Conservation (phyloP, 2,888 invertebrate species). For the Andrena bicolor region DNA sequence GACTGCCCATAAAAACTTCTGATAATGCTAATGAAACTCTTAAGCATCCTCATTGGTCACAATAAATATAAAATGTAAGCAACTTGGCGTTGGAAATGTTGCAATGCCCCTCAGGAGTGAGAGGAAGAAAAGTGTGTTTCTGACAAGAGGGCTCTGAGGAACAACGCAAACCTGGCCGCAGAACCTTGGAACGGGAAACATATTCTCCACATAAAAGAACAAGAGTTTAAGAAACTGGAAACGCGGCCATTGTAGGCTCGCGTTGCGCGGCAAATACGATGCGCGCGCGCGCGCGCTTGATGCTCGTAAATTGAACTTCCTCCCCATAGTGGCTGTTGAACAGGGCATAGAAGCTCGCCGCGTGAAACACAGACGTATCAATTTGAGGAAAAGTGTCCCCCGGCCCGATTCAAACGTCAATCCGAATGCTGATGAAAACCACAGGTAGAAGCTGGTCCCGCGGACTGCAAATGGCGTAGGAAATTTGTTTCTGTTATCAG, state of each 20-base stretch:
- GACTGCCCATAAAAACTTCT: too few species aligned
- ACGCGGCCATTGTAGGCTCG: neutral
- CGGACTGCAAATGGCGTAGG: constrained; percentile 75
- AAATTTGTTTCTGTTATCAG: constrained; percentile 81
- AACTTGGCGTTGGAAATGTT: too few species aligned
- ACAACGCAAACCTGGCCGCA: too few species aligned
- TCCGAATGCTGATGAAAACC: constrained; percentile 67
- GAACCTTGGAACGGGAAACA: too few species aligned
- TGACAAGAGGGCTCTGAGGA: too few species aligned
- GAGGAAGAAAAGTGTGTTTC: too few species aligned
- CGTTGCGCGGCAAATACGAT: neutral
- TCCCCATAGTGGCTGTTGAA: neutral
- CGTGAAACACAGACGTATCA: constrained; percentile 13
- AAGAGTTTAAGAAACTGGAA: too few species aligned
- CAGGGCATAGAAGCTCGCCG: constrained; percentile 12
- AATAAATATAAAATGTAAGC: too few species aligned
- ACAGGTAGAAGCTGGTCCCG: constrained; percentile 58
- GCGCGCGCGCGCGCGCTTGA: neutral
- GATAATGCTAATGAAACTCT: too few species aligned
- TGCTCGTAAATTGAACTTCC: constrained; percentile 5
- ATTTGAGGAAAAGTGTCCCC: constrained; percentile 22
- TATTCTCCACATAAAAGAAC: too few species aligned
- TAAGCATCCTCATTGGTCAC: too few species aligned
- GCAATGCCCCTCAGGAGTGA: too few species aligned
- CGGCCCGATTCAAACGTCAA: constrained; percentile 62